Base-by-base conservation (phyloP, 2,113 vertebrate species). In the Etheostoma spectabile region DNA sequence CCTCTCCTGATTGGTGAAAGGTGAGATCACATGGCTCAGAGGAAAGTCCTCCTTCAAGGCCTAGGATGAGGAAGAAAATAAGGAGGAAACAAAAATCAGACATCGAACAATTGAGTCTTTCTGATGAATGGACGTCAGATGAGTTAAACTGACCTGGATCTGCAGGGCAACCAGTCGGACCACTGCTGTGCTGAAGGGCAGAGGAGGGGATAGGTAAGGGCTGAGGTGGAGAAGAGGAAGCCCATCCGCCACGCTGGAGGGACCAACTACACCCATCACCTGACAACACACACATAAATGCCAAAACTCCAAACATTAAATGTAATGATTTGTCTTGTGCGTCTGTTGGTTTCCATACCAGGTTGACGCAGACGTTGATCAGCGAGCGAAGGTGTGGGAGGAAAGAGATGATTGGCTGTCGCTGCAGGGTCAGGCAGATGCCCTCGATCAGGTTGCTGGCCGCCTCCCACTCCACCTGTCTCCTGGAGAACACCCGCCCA, bases 401-500 rank as follows among this genome's bases (percentile, higher is more conserved):
- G 94, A 99, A 99, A 87, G 98, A 99, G 94, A 99, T 99, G 96
- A 99, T 97, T 79, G 98, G 98, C 95, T 99, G 98, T 76, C 97
- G 97, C 96, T 99, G 97, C 92, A 99, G 97, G 79, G 98, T 99
- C 94, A 99, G 95, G 94, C 98, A 99, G 95, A 99, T 98, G 89
- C 98, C 98, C 95, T 99, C 98, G 88, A 99, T 99, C 94, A 99
- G 97, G 96, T 93, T 99, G 96, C 98, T 99, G 94, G 98, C 98
- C 77, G 98, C 98, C 94, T 99, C 98, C 98, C 98, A 99, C 95
- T 99, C 98, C 95, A 99, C 98, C 96, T 99, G 98, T 95, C 98
- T 97, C 96, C 98, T 99, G 95, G 95, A 95, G 87, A 93, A 91
- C 81, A 73, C 49, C 53, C 21, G 67, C 24, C 59, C 78, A 55